These are phyloP conservation scores for Percopsis transmontana DNA, from an alignment of 2,113 vertebrate genomes.

Conservation along the genomic window DNA sequence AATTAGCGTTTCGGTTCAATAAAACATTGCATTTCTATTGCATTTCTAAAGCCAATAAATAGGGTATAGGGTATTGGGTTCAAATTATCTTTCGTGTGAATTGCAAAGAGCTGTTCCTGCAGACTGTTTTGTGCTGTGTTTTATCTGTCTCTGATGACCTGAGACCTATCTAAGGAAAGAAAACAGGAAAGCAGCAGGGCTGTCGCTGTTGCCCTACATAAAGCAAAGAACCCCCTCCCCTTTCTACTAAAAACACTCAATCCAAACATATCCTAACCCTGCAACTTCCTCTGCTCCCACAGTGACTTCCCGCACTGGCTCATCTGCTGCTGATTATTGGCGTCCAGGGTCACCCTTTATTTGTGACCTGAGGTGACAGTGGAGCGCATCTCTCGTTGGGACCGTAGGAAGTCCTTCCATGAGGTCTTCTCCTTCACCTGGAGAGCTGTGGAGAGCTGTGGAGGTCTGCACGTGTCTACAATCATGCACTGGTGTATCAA, in stretches of 20 bases:
- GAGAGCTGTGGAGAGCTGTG: not conserved
- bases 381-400: constrained; percentile 37
- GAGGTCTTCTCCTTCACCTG: constrained; percentile 36
- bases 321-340: constrained; percentile 65
- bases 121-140: constrained; percentile 22
- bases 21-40: too few relatives aligned
- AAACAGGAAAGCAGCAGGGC: constrained; percentile 63
- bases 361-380: constrained; percentile 52
- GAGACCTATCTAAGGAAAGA: constrained; percentile 42
- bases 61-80: not conserved
- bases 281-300: constrained; percentile 53
- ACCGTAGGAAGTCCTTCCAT: constrained; percentile 58
- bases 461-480: not conserved
- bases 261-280: constrained; percentile 40
- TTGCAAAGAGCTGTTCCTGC: constrained; percentile 3
- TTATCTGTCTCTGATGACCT: constrained; percentile 41
- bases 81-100: constrained; percentile 13
- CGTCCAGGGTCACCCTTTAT: constrained; percentile 45
- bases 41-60: not conserved
- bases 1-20: not conserved
- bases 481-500: not conserved
- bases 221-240: constrained; percentile 33
- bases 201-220: constrained; percentile 41
- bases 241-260: constrained; percentile 38
- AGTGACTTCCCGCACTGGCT: constrained; percentile 53